phyloP scores from a whole-genome alignment of 2,797 vertebrate species.

The Anolis apletophallus region DNA sequence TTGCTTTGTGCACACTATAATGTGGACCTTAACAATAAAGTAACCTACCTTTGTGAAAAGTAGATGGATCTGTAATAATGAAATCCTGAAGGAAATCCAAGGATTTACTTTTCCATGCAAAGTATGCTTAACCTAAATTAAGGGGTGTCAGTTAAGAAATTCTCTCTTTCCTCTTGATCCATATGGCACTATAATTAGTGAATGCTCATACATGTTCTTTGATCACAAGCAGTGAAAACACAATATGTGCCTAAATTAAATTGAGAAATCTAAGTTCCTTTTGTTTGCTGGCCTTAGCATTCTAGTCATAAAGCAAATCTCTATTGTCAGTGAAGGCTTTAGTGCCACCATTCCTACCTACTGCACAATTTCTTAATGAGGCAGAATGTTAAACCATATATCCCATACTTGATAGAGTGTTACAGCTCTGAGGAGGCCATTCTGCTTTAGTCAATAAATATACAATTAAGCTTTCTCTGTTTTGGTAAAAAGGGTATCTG shows the following conservation, averaged over 20 bases:
- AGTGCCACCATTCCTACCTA: conserved; percentile 28
- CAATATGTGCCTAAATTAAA: conserved; percentile 58
- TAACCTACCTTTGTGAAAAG: not conserved
- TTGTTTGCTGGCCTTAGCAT: conserved; percentile 46
- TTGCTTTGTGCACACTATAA: not conserved
- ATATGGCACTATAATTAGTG: conserved; percentile 60
- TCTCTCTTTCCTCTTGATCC: conserved; percentile 15
- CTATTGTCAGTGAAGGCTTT: conserved; percentile 27
- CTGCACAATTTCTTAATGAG: conserved; percentile 33
- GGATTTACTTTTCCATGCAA: not conserved
- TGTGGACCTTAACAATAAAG: not conserved
- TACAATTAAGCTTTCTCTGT: not conserved
- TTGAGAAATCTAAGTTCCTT: conserved; percentile 60
- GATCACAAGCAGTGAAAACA: conserved; percentile 57
- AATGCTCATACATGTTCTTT: conserved; percentile 43
- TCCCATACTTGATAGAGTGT: conserved; percentile 24
- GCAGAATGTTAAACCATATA: conserved; percentile 34
- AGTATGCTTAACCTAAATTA: not conserved
- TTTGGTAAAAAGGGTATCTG: conserved; percentile 17
- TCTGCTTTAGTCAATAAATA: conserved; percentile 40
- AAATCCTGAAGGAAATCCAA: not conserved
- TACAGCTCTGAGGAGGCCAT: conserved; percentile 24
- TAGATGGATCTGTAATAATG: not conserved
- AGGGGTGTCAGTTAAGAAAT: not conserved
- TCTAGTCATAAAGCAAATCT: conserved; percentile 42